A percentile compares a stretch with the other conserved stretches of the same genome.
Conservation (phyloP, 2,797 vertebrate genomes). For the Gallirallus australis region DNA sequence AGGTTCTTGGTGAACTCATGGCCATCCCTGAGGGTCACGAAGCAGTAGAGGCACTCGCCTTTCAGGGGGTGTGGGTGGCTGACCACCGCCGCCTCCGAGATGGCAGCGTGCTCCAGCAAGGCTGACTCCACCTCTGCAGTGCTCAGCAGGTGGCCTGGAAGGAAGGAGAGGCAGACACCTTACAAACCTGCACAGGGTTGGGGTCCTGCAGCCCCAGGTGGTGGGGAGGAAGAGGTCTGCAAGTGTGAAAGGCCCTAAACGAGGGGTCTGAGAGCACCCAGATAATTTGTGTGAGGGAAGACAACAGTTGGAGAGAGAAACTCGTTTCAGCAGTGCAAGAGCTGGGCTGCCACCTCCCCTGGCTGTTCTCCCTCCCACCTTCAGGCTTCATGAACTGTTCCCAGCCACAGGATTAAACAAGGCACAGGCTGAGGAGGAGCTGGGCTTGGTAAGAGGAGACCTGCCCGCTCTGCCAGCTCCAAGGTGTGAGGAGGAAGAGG, state of each 20-base stretch:
- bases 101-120: constrained; percentile 85
- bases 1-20: constrained; percentile 81
- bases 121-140: constrained; percentile 96
- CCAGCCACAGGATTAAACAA: neutral
- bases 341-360: neutral
- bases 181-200: neutral
- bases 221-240: neutral
- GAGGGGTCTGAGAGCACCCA: neutral
- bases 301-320: neutral
- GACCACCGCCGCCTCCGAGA: constrained; percentile 92
- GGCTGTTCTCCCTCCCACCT: neutral
- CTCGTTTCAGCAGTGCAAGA: rapidly evolving
- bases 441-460: neutral
- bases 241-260: neutral
- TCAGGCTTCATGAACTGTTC: neutral
- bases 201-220: neutral
- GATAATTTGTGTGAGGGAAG: neutral
- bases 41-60: constrained; percentile 97
- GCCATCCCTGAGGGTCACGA: constrained; percentile 90
- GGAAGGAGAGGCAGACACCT: neutral
- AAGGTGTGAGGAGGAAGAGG: neutral
- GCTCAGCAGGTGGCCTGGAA: constrained; percentile 92
- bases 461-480: neutral
- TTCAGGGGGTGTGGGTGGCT: constrained; percentile 92
- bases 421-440: neutral